Base-by-base conservation (phyloP, 2,888 invertebrate species). In the Aporophyla nigra region DNA sequence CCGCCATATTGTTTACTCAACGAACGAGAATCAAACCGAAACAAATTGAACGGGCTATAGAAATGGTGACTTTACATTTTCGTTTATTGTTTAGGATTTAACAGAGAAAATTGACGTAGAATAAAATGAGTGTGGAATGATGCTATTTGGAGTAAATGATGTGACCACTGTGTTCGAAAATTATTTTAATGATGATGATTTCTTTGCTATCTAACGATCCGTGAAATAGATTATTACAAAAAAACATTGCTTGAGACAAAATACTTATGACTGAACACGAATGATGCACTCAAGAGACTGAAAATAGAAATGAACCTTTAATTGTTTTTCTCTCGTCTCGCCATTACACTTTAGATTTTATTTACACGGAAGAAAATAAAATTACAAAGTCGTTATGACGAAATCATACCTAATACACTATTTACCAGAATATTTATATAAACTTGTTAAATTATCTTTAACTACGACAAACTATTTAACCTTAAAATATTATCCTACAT, bases 1-100 rank as follows among this genome's bases (percentile, higher is more conserved):
- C 68, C 16, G 62, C 65, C 67, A 71, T 79, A 85, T 82, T 87
- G 83, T 79, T 83, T 71, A 75, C 69, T 68, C 71, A 56, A 74
- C 54, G 61, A 54, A 74, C 62, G 54, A 67, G 70, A 78, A 85
- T 79, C 76, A 62, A 76, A 74, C 68, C 65, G 63, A 74, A 80
- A 78, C 74, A 80, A 70, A 72, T 79, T 78, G 56, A 63, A 67
- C 40, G 43, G 62, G 56, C 76, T 63, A 71, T 69, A 78, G 51
- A 73, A 78, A 68, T 71, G 51, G 65, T 58, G 65, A 78, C 65
- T 65, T 74, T n/a, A 40, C 62, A 62, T 67, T 49, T 66, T 73
- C 7, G 56, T 56, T 69, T 70, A 71, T 58, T 82, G 51, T 70
- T 83, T 54, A 16, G 33, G 12, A 33, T 73, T 53, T 56, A 27